Base-by-base conservation (phyloP, 2,888 invertebrate species). In the Gerris lacustris region DNA sequence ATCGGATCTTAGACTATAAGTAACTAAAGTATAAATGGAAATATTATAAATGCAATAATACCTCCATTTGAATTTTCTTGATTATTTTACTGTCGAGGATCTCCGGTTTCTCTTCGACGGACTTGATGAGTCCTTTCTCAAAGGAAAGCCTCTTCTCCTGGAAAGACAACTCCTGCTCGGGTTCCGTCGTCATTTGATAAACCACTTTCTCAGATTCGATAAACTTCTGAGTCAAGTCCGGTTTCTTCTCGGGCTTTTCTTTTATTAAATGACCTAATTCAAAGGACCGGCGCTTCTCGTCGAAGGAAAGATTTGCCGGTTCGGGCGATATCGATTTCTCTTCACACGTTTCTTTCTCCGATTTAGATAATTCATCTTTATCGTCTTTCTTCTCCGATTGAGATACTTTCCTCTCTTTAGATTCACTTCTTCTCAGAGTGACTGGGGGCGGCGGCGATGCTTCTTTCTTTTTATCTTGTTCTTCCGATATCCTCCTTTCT, bases 251-350 rank as follows among this genome's bases (percentile, higher is more conserved):
- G 43, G 72, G 73, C 44, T 74, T 72, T 68, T 73, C 75, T 18
- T 70, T 73, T 18, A 72, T 66, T 11, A 70, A 67, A 17, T 70
- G 71, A 0, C 77, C 77, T 70, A 75, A 73, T 71, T 77, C 77
- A 72, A 77, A 77, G 15, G 77, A 77, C 69, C 76, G 73, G 15
- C 77, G 72, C 70, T 77, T 77, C 69, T 77, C 76, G 68, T 76
- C 76, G 70, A 77, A 77, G 0, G 76, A 74, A 43, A 76, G 69
- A 55, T 77, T 75, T 45, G 77, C 75, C 11, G 77, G 77, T 71
- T 77, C 76, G 6, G 76, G 75, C 11, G 74, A 74, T 15, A 76
- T 72, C 31, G 73, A 73, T 62, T 76, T 75, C 63, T 76, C 76
- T 69, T 75, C 75, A 45, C 74, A 72, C 18, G 72, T 76, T 72